Base-by-base conservation (phyloP, 2,888 invertebrate genomes). In the Oxycera nigricornis region DNA sequence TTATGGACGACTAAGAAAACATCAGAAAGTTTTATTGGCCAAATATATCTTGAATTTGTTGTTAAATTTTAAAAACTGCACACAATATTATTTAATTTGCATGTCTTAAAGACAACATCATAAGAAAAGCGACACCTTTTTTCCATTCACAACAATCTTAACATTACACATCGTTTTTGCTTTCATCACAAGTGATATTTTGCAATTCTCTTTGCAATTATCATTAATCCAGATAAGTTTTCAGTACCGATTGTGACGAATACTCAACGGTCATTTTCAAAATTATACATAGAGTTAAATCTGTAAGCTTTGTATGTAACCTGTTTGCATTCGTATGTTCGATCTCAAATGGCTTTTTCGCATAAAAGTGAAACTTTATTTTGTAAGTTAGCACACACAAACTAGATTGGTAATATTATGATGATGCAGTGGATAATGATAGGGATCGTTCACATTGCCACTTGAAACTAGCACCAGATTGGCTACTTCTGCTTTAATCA, bases 331-430 rank as follows among this genome's bases (percentile, higher is more conserved):
- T 20, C 7, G 22, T 9, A 55, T 4, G 7, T 55, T 2, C 24
- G 14, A 24, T 55, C 22, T 55, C 6, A 11, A 24, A 59, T 26
- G 6, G 17, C 9, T 14, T 59, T 59, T 59, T 59, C 57, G n/a
- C 55, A 55, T 31, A 35, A 70, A 55, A 55, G 70, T 55, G 55
- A 55, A 52, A 31, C 14, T 59, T n/a, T 14, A 7, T 6, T 17
- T 55, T 30, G 17, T 52, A n/a, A 70, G n/a, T 70, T 55, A 31
- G 46, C 55, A 35, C 30, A 22, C 22, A 70, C 70, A 9, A 11
- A 70, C 70, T 31, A 35, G 52, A 52, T n/a, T n/a, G n/a, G n/a
- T 70, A 52, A 50, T 70, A 41, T 55, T 55, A 55, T 55, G 35
- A 70, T 70, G 46, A 55, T 31, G 30, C 17, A 41, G 30, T 35